These are phyloP conservation scores for Epinephelus fuscoguttatus DNA, from an alignment of 2,113 vertebrate genomes.

Conservation along the genomic window DNA sequence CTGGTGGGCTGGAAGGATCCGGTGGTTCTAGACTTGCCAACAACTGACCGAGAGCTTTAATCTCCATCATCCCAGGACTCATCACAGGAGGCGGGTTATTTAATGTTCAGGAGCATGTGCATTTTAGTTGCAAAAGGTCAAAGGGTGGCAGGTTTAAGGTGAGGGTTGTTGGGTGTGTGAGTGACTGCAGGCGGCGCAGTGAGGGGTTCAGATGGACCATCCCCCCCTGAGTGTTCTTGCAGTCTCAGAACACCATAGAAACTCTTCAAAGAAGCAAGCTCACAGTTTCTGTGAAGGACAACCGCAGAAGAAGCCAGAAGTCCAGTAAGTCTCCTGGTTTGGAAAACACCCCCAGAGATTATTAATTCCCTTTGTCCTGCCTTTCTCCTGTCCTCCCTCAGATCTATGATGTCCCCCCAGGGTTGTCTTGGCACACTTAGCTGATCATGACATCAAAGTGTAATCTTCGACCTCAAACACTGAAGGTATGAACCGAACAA, in stretches of 20 bases:
- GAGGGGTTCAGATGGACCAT: conserved; percentile 66
- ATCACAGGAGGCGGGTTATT: conserved; percentile 18
- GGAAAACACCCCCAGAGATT: background rate
- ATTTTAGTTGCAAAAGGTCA: background rate
- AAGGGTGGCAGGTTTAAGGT: background rate
- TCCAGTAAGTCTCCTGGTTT: conserved; percentile 9
- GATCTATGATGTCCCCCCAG: background rate
- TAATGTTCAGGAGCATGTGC: background rate
- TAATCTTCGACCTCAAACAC: conserved; percentile 37
- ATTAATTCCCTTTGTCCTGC: conserved; percentile 3
- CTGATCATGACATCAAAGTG: conserved; percentile 48
- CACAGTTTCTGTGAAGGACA: background rate
- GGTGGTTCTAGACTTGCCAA: conserved; percentile 99
- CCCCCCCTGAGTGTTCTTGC: conserved; percentile 76
- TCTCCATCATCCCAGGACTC: conserved; percentile 2
- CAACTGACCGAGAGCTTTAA: conserved; percentile 87
- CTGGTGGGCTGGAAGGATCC: conserved; percentile 98
- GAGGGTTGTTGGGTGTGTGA: conserved; percentile 50
- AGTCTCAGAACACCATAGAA: conserved; percentile 79
- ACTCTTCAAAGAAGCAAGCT: background rate
- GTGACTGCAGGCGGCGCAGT: conserved; percentile 83
- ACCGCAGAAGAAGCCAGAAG: background rate
- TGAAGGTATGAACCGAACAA: conserved; percentile 34
- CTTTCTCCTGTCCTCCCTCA: background rate
- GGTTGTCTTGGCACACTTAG: conserved; percentile 3